Evolutionary conservation across 92 coral and sea anemone species (phyloP), one percentile per base, ranked within the genome.

Genomic region (Nematostella vectensis): DNA sequence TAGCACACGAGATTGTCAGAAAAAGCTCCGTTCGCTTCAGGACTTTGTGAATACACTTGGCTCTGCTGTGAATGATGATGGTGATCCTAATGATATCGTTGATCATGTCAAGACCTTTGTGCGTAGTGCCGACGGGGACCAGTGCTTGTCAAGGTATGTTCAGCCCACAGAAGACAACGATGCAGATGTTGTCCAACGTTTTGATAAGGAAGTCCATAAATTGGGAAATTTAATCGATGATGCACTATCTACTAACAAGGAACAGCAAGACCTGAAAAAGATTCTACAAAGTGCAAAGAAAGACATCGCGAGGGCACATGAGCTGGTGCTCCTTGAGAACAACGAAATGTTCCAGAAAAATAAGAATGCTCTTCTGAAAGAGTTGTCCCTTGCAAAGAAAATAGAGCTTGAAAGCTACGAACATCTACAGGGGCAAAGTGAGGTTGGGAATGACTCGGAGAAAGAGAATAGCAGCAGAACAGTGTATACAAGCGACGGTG

Each of bases 291-390:
- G 27, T 8, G 24, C 72, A 3, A 54, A 58, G 4, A 55, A 43
- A 24, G 59, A 62, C 22, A 66, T 53, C 16, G 27, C 38, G 30
- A 64, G 61, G 54, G 39, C 57, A 11, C 83, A 75, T 31, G 76
- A 81, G 19, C 60, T 89, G 11, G 88, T 77, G 48, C 76, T 71
- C 51, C 70, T 76, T 31, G 72, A 74, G 55, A 18, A 73, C 19
- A 50, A 52, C 23, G 21, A 63, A 20, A 63, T 72, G 48, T 62
- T 64, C 42, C 72, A 70, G 38, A 65, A 81, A 40, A 77, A 67
- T 27, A 22, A 65, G 50, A 67, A 59, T 25, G 44, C 13, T 0
- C 44, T 66, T 29, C 51, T 61, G 25, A 62, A 85, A 49, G 82
- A 75, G 45, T 20, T 64, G 24, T 63, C 77, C 1, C 30, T 62